These are phyloP conservation scores for Sminthopsis crassicaudata DNA, from an alignment of 2,113 vertebrate species.

Conservation along the genomic window DNA sequence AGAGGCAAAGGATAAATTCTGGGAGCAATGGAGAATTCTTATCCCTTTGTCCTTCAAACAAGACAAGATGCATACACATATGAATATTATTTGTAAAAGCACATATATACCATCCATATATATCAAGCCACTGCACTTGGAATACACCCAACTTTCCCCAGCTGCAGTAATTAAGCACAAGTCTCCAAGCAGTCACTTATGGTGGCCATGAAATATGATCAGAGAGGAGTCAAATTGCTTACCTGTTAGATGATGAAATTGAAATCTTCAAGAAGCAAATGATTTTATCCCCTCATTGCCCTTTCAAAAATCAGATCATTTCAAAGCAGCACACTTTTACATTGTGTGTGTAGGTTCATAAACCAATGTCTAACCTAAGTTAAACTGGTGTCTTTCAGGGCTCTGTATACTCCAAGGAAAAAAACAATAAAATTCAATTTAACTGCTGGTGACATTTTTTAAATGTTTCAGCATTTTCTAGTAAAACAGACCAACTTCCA, in stretches of 20 bases:
- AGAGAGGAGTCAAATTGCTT: background rate
- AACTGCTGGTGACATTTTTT: background rate
- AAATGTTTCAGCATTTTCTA: background rate
- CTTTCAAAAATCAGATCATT: background rate
- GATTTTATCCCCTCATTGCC: background rate
- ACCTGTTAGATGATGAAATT: background rate
- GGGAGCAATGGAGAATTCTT: background rate
- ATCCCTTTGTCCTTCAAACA: background rate
- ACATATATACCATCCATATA: background rate
- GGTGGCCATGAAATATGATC: background rate
- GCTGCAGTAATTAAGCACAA: background rate
- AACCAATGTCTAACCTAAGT: background rate
- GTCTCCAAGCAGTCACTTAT: background rate
- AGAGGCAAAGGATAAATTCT: background rate
- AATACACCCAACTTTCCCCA: background rate
- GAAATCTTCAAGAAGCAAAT: constrained; percentile 3
- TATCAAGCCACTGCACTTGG: background rate
- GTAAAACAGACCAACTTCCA: background rate
- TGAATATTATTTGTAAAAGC: background rate
- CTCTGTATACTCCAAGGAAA: background rate
- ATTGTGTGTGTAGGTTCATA: background rate
- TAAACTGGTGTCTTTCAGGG: background rate
- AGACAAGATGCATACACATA: background rate
- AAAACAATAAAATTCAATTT: background rate
- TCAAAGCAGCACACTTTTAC: background rate